Evolutionary conservation across 2,797 vertebrate species (phyloP).

Genomic region (Leptodactylus fallax): DNA sequence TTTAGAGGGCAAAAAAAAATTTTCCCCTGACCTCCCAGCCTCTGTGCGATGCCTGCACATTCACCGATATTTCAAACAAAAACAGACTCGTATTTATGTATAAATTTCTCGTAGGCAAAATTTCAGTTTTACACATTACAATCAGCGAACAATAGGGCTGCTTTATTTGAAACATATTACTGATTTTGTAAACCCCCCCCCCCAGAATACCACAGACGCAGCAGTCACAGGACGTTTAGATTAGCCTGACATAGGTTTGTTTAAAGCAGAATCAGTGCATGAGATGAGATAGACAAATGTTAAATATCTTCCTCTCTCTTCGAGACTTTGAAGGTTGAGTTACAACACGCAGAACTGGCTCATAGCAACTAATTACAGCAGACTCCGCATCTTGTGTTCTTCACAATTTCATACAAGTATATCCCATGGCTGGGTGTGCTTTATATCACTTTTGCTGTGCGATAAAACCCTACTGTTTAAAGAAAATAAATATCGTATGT

Average conservation of each 20-base stretch:
- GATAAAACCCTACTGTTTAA: slow-evolving; percentile 30
- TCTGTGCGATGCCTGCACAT: slow-evolving; percentile 23
- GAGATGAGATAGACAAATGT: slow-evolving; percentile 70
- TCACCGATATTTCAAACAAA: slow-evolving; percentile 50
- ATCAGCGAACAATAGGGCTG: slow-evolving; percentile 76
- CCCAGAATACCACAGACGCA: slow-evolving; percentile 64
- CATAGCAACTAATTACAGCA: slow-evolving; percentile 75
- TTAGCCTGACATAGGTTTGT: slow-evolving; percentile 75
- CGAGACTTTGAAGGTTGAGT: slow-evolving; percentile 73
- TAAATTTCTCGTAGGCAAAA: slow-evolving; percentile 74
- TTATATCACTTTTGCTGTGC: slow-evolving; percentile 52
- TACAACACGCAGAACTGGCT: slow-evolving; percentile 71
- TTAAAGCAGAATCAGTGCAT: slow-evolving; percentile 75
- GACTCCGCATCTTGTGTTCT: slow-evolving; percentile 73
- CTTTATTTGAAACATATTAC: slow-evolving; percentile 81
- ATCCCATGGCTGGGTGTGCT: slow-evolving; percentile 69
- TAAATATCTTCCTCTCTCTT: slow-evolving; percentile 68
- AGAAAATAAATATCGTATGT: slow-evolving; percentile 52
- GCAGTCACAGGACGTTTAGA: slow-evolving; percentile 71
- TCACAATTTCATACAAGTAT: slow-evolving; percentile 74
- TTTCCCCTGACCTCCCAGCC: slow-evolving; percentile 40
- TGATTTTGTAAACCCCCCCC: slow-evolving; percentile 66
- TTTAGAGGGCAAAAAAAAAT: slow-evolving; percentile 47
- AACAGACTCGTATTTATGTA: slow-evolving; percentile 19
- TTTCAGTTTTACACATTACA: slow-evolving; percentile 81